phyloP scores from a whole-genome alignment of 2,797 vertebrate species.

The Ficedula albicollis region DNA sequence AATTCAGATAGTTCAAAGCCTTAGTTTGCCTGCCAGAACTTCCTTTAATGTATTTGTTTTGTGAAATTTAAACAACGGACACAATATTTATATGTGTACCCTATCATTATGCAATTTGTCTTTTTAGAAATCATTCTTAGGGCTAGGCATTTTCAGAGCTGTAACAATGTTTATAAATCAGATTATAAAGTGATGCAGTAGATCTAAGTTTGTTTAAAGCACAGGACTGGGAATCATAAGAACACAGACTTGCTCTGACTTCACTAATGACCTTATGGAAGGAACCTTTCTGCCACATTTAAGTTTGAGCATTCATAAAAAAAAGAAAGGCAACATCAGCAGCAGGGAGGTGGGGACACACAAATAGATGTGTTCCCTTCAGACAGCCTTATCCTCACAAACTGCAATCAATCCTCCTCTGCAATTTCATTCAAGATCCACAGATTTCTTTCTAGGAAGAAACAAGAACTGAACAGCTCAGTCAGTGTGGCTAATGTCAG shows the following conservation, averaged over 20 bases:
- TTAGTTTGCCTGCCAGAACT: constrained; percentile 11
- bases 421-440: neutral
- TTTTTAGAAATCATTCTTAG: constrained; percentile 11
- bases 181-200: neutral
- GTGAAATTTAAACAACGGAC: constrained; percentile 24
- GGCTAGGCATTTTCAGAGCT: neutral
- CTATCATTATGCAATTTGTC: constrained; percentile 17
- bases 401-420: neutral
- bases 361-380: neutral
- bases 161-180: neutral
- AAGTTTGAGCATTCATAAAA: neutral
- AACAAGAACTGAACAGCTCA: neutral
- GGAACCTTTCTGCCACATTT: neutral
- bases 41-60: constrained; percentile 19
- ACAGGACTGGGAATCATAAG: neutral
- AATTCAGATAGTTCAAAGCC: constrained; percentile 38
- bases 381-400: neutral
- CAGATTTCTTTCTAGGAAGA: neutral
- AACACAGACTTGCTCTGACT: neutral
- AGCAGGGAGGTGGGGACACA: neutral
- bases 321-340: neutral
- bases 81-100: neutral
- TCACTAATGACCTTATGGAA: neutral
- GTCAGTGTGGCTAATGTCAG: accelerated
- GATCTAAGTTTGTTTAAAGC: neutral